These are phyloP conservation scores for Ia io DNA, from an alignment of 2,113 vertebrate genomes.

Conservation along the genomic window DNA sequence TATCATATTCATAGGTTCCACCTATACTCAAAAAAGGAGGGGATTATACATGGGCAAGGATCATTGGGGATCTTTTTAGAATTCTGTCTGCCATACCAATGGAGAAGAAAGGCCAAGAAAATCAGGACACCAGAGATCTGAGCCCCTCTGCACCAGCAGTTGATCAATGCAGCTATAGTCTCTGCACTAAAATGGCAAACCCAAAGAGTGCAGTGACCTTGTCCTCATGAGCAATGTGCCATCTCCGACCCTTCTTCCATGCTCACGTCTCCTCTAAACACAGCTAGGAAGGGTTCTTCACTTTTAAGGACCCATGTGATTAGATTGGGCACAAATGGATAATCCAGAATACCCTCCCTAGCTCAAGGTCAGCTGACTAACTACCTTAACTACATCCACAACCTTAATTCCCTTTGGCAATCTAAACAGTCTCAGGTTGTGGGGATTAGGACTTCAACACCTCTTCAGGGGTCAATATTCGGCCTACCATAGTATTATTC, in stretches of 20 bases:
- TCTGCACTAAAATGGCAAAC: background rate
- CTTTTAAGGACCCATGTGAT: background rate
- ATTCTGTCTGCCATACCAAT: background rate
- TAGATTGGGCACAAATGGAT: background rate
- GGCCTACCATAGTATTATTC: background rate
- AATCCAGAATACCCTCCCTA: fast-evolving
- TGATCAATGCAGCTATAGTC: background rate
- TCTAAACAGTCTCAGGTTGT: background rate
- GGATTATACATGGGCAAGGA: fast-evolving
- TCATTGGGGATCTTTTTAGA: background rate
- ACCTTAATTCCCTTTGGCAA: background rate
- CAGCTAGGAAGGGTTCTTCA: background rate
- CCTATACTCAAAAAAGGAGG: background rate
- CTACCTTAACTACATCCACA: background rate
- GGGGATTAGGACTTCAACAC: background rate
- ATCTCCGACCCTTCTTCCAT: background rate
- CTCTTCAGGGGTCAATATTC: background rate
- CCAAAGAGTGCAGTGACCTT: background rate
- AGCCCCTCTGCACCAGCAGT: background rate
- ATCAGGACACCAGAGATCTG: no score
- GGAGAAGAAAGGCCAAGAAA: background rate
- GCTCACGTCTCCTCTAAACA: background rate
- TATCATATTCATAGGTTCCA: background rate
- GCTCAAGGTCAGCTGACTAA: background rate
- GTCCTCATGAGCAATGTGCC: fast-evolving